Conservation (phyloP, 2,797 vertebrate genomes). For the Acanthurus lineatus region DNA sequence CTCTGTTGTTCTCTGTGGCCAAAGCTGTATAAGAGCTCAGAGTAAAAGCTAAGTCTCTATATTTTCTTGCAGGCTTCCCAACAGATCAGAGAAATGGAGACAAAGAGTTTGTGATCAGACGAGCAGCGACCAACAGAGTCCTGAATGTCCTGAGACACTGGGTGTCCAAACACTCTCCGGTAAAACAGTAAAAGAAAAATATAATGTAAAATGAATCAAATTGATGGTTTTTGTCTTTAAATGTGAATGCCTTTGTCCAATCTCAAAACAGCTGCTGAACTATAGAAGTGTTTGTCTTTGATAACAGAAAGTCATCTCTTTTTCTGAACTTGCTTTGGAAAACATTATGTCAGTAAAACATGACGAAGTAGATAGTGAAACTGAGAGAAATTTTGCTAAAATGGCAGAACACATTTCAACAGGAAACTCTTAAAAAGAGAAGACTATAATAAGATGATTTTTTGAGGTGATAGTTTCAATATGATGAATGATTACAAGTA, state of each 20-base stretch:
- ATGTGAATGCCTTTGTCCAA: too few species aligned
- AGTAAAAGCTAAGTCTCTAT: neutral
- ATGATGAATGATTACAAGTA: too few species aligned
- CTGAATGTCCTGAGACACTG: slow-evolving; percentile 97
- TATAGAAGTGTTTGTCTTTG: too few species aligned
- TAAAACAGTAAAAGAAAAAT: slow-evolving; percentile 59
- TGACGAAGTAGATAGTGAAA: too few species aligned
- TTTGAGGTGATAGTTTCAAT: too few species aligned
- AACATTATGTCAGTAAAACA: too few species aligned
- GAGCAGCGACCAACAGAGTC: slow-evolving; percentile 96
- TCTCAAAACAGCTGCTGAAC: too few species aligned
- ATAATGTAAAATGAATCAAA: too few species aligned
- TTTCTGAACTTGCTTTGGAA: too few species aligned
- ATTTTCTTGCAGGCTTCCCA: slow-evolving; percentile 89
- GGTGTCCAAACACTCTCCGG: slow-evolving; percentile 98
- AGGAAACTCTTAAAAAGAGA: neutral
- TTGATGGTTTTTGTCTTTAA: too few species aligned
- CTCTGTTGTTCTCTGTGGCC: neutral
- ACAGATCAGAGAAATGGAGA: slow-evolving; percentile 95
- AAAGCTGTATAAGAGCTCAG: neutral
- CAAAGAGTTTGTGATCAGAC: slow-evolving; percentile 97
- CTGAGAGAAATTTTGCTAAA: too few species aligned
- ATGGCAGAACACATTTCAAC: neutral
- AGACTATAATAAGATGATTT: slow-evolving; percentile 26
- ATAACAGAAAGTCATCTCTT: too few species aligned